Base-by-base conservation (phyloP, 2,797 vertebrate species). In the Enteromius mattozi region DNA sequence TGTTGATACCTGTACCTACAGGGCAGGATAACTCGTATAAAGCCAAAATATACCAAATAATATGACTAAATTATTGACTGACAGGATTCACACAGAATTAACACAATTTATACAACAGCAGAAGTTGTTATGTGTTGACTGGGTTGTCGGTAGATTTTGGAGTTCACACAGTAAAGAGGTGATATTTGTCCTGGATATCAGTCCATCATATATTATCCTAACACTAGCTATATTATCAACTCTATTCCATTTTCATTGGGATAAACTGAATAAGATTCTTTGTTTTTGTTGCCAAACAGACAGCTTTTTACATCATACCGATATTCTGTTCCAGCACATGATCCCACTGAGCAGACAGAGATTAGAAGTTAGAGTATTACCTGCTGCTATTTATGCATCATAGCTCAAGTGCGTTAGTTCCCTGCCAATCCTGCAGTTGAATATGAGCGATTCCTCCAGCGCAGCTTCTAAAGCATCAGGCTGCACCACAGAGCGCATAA, bases 331-430 rank as follows among this genome's bases (percentile, higher is more conserved):
- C 24, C 37, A 63, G 40, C 54, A 40, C 33, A 81, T 35, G 69
- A 63, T 72, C 19, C 37, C 19, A 72, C 69, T 61, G 54, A 74
- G 6, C 51, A 81, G 68, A 63, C 59, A 59, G 47, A 78, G 35
- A 42, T 83, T 17, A 68, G 35, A 77, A 78, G 56, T 78, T 51
- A 42, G 27, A 65, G 17, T 68, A 76, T 76, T 66, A 82, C 70
- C 80, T 83, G 61, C 72, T 83, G 81, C 37, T 69, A 69, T 78
- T 59, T 70, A 69, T 84, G 35, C 82, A 78, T 70, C 27, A 30
- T 24, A 47, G 65, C 65, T 30, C 75, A 84, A 77, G 47, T 40
- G 81, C 10, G 0, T 77, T 77, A 77, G 30, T 77, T 68, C 2
- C 47, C 72, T 56, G 72, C 72, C 61, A 68, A 21, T 16, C n/a